phyloP scores from a whole-genome alignment of 2,113 vertebrate genomes.

The Hyla sarda region DNA sequence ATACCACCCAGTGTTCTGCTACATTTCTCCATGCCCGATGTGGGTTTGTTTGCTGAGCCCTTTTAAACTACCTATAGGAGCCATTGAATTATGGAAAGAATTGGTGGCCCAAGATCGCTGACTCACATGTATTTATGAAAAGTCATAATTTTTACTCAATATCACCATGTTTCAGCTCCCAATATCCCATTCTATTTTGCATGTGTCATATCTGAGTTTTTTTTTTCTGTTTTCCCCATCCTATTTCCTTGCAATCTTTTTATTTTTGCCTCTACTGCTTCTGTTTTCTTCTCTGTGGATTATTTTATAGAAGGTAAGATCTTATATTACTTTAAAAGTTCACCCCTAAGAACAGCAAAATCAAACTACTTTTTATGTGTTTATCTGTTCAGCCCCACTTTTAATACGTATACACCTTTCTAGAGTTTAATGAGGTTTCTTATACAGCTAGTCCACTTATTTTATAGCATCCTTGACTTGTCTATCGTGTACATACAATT shows the following conservation, averaged over 20 bases:
- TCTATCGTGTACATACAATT: not conserved
- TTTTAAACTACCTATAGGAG: too few species aligned
- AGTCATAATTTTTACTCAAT: too few species aligned
- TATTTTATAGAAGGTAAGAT: slow-evolving; percentile 47
- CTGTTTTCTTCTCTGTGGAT: slow-evolving; percentile 22
- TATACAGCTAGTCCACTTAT: not conserved
- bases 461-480: not conserved
- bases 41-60: too few species aligned
- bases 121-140: too few species aligned
- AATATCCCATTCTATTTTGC: not conserved
- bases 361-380: not conserved
- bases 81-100: too few species aligned
- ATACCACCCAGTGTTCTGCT: too few species aligned
- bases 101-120: too few species aligned
- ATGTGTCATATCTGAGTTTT: not conserved
- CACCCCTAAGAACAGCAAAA: not conserved
- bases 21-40: too few species aligned
- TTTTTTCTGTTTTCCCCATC: not conserved
- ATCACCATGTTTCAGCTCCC: too few species aligned
- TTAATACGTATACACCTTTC: not conserved
- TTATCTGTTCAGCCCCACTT: not conserved
- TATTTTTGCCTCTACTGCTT: not conserved
- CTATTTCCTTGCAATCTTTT: not conserved
- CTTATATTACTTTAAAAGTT: not conserved
- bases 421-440: not conserved